phyloP scores from a whole-genome alignment of 2,888 invertebrate species.

The Hemithea aestivaria region DNA sequence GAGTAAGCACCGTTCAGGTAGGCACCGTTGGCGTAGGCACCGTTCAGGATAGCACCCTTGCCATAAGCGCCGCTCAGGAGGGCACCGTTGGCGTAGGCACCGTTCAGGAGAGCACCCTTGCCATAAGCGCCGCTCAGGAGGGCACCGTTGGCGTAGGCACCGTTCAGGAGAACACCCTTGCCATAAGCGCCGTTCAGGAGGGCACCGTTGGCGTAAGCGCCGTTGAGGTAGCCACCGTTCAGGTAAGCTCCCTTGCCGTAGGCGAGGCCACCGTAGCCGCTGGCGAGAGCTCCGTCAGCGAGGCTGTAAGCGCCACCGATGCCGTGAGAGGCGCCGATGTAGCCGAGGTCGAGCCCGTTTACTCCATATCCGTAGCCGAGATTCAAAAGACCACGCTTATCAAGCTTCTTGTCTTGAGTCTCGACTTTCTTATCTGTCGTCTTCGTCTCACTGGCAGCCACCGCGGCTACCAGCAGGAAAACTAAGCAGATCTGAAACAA shows the following conservation, averaged over 20 bases:
- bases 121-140: too few relatives aligned
- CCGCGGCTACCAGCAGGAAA: conserved; percentile 87
- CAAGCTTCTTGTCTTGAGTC: conserved; percentile 86
- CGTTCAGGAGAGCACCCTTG: too few relatives aligned
- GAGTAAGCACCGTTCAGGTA: conserved; percentile 57
- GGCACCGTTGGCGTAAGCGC: too few relatives aligned
- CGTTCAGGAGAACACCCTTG: too few relatives aligned
- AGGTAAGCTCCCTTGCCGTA: too few relatives aligned
- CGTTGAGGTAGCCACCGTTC: too few relatives aligned
- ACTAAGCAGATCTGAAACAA: conserved; percentile 83
- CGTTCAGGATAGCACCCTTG: conserved; percentile 44
- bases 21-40: conserved; percentile 75
- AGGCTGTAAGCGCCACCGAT: conserved; percentile 74
- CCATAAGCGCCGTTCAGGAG: too few relatives aligned
- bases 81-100: too few relatives aligned
- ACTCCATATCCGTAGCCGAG: conserved; percentile 89
- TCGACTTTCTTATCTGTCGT: conserved; percentile 76
- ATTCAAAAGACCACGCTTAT: conserved; percentile 88
- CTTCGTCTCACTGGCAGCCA: conserved; percentile 84
- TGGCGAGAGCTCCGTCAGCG: conserved; percentile 43
- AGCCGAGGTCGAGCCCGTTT: conserved; percentile 86
- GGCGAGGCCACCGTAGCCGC: conserved; percentile 27
- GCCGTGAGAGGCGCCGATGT: conserved; percentile 82
- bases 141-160: too few relatives aligned
- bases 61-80: too few relatives aligned